A percentile compares a stretch with the other conserved stretches of the same genome.
phyloP scores from a whole-genome alignment of 1,140 invertebrate genomes.

The Diachasmimorpha longicaudata region DNA sequence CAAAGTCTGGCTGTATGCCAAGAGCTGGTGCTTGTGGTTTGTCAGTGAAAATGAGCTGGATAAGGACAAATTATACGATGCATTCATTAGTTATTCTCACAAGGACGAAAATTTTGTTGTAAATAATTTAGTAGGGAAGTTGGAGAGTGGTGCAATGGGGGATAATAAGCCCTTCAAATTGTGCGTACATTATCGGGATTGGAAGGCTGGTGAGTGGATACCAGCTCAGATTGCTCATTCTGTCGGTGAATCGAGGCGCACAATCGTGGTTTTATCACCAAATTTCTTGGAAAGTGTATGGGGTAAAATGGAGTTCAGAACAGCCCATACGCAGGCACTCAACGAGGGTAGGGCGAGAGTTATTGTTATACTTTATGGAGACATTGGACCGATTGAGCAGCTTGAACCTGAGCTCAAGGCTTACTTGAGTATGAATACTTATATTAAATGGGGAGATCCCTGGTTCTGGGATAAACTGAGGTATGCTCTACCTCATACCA shows the following conservation, averaged over 20 bases:
- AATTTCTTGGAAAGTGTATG: constrained; percentile 85
- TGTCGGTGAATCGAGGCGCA: constrained; percentile 79
- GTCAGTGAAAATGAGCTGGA: constrained; percentile 77
- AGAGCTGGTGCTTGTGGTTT: constrained; percentile 69
- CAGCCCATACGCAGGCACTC: constrained; percentile 79
- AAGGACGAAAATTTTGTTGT: constrained; percentile 79
- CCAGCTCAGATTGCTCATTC: constrained; percentile 79
- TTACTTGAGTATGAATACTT: constrained; percentile 87
- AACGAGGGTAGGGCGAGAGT: constrained; percentile 74
- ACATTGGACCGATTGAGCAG: constrained; percentile 69
- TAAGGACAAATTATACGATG: constrained; percentile 81
- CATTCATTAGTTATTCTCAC: constrained; percentile 87
- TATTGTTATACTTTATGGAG: constrained; percentile 80
- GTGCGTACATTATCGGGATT: constrained; percentile 85
- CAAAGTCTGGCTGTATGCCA: constrained; percentile 75
- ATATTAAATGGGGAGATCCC: constrained; percentile 83
- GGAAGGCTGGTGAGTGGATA: constrained; percentile 78
- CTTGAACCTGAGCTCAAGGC: constrained; percentile 77
- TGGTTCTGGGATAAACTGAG: constrained; percentile 87
- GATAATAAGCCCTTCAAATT: constrained; percentile 68
- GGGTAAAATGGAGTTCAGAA: constrained; percentile 84
- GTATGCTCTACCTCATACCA: constrained; percentile 72
- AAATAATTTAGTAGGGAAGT: constrained; percentile 69
- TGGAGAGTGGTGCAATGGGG: constrained; percentile 73
- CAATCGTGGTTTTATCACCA: constrained; percentile 82